These are phyloP conservation scores for Ctenopoma kingsleyae DNA, from an alignment of 2,797 vertebrate species.

Conservation along the genomic window DNA sequence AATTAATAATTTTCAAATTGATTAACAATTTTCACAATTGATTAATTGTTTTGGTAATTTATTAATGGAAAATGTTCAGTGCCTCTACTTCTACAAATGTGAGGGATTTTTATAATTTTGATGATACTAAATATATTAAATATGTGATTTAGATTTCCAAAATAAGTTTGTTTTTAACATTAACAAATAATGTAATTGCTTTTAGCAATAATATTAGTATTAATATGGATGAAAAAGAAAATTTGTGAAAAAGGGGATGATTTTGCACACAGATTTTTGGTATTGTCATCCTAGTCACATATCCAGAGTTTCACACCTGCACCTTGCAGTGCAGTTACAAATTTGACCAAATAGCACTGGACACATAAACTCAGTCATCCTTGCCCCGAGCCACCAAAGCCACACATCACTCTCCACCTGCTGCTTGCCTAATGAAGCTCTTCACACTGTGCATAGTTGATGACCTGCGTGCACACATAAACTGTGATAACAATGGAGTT, in stretches of 20 bases:
- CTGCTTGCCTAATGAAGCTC: slow-evolving; percentile 37
- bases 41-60: not conserved
- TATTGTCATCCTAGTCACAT: slow-evolving; percentile 18
- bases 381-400: slow-evolving; percentile 36
- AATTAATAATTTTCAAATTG: not conserved
- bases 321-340: slow-evolving; percentile 36
- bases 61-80: not conserved
- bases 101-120: not conserved
- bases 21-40: not conserved
- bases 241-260: not conserved
- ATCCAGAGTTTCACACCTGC: slow-evolving; percentile 22
- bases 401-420: slow-evolving; percentile 41
- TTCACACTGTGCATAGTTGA: slow-evolving; percentile 39
- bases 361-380: slow-evolving; percentile 52
- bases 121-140: not conserved
- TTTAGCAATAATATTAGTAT: not conserved
- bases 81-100: not conserved
- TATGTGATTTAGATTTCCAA: not conserved
- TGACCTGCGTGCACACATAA: slow-evolving; percentile 26
- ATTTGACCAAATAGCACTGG: slow-evolving; percentile 46
- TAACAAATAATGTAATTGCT: slow-evolving; percentile 3
- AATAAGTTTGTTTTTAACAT: too few relatives aligned
- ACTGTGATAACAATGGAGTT: slow-evolving; percentile 31
- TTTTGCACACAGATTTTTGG: slow-evolving; percentile 5
- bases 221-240: not conserved